Percentiles rank a stretch among this genome's conserved stretches.
Evolutionary conservation across 2,888 invertebrate species (phyloP).

Genomic region (Horisme vitalbata): DNA sequence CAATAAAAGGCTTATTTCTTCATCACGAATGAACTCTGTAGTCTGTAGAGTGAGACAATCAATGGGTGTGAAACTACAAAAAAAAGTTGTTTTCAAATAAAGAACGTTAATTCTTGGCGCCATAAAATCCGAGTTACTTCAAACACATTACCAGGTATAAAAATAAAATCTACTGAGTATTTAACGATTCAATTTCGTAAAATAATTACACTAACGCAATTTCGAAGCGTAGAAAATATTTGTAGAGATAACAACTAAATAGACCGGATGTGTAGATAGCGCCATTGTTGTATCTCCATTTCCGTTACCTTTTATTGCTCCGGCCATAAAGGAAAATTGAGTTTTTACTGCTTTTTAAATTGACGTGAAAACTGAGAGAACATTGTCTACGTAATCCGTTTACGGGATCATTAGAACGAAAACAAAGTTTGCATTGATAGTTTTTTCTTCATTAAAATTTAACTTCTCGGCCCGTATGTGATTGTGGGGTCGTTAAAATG

Average conservation of each 20-base stretch:
- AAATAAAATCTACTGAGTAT: constrained; percentile 39
- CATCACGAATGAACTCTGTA: not conserved
- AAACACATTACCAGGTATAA: constrained; percentile 12
- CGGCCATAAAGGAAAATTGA: constrained; percentile 52
- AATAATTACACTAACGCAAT: constrained; percentile 57
- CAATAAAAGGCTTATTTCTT: too few species aligned
- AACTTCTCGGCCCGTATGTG: constrained; percentile 71
- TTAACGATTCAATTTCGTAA: constrained; percentile 66
- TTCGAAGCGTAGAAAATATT: constrained; percentile 47
- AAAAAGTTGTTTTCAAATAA: constrained; percentile 16
- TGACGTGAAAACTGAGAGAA: constrained; percentile 40
- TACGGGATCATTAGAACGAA: constrained; percentile 19
- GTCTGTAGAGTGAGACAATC: not conserved
- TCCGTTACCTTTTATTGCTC: constrained; percentile 55
- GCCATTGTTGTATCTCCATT: constrained; percentile 61
- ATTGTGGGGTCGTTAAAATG: constrained; percentile 75
- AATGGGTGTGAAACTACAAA: constrained; percentile 1
- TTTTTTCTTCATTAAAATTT: constrained; percentile 57
- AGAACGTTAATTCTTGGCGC: constrained; percentile 10
- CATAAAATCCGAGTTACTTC: constrained; percentile 14
- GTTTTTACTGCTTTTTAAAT: constrained; percentile 46
- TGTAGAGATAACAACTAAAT: constrained; percentile 58
- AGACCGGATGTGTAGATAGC: constrained; percentile 57
- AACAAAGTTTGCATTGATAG: constrained; percentile 48
- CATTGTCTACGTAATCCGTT: constrained; percentile 23